A percentile compares a stretch with the other conserved stretches of the same genome.
Evolutionary conservation across 1,140 invertebrate genomes (phyloP).

Genomic region (Leucophenga varia): DNA sequence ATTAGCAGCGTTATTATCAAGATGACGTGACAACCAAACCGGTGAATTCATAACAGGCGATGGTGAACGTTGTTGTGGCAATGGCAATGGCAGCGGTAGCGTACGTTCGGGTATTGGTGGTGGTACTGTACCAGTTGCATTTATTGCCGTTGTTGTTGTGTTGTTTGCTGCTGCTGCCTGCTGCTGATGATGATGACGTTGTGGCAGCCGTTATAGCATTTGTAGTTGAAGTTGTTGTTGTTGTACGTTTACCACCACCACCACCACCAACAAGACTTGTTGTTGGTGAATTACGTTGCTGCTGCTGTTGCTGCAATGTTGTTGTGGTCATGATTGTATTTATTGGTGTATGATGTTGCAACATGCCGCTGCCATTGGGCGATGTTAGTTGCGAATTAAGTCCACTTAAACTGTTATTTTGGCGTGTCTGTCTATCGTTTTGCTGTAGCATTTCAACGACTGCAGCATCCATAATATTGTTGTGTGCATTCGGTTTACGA

Average conservation of each 20-base stretch:
- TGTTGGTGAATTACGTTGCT: constrained; percentile 39
- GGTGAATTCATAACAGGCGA: constrained; percentile 45
- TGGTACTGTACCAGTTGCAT: no score
- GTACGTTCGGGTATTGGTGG: constrained; percentile 44
- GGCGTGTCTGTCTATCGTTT: no score
- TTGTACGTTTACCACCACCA: constrained; percentile 7
- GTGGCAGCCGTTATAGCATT: constrained; percentile 28
- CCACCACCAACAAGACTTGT: constrained; percentile 6
- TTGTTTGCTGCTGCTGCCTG: not conserved
- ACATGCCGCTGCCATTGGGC: not conserved
- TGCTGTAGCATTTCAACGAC: no score
- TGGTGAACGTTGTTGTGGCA: constrained; percentile 24
- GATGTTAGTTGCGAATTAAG: not conserved
- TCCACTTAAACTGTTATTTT: no score
- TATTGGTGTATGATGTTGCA: not conserved
- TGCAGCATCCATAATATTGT: no score
- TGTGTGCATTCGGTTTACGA: constrained; percentile 40
- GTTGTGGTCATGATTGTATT: no score
- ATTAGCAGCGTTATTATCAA: constrained; percentile 27
- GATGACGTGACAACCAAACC: constrained; percentile 44
- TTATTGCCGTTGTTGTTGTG: constrained; percentile 6
- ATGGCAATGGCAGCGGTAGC: constrained; percentile 11
- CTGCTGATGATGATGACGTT: constrained; percentile 8
- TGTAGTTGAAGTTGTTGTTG: constrained; percentile 1
- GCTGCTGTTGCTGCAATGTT: not conserved